Base-by-base conservation (phyloP, 2,797 vertebrate species). In the Hippoglossus hippoglossus region DNA sequence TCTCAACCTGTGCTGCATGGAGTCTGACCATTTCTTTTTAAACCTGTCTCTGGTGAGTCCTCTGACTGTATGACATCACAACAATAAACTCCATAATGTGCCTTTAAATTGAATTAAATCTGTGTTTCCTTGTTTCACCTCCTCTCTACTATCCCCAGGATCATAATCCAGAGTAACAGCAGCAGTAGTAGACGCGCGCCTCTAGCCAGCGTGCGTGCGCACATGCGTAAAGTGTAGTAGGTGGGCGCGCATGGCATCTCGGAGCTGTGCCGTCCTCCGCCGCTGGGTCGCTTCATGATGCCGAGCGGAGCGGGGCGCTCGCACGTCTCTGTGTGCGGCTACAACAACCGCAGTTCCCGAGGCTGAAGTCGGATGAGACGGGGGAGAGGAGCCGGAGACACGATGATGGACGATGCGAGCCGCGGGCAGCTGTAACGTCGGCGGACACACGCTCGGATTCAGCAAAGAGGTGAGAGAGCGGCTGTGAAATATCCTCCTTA, bases 311-410 rank as follows among this genome's bases (percentile, higher is more conserved):
- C 88, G 84, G 70, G 73, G 85, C 89, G 82, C 88, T 77, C 71
- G 75, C 73, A 58, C 83, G 52, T 84, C 34, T 66, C 71, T 67
- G 11, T 73, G 83, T 75, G 88, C 86, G 75, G 87, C 87, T 80
- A 11, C 87, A 83, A 84, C 91, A 83, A 84, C 92, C 87, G 92
- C 93, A 91, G 89, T 84, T 89, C 71, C 70, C 78, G 24, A 80
- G 66, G 66, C 34, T 60, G 82, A 77, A 86, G 88, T 75, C 92
- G 85, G 62, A 87, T 80, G 88, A 85, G 68, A 82, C 80, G 53
- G 67, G 76, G 79, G 84, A 75, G 81, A 77, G 81, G 73, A 69
- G 82, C 69, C 22, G 51, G 79, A 69, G 62, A 93, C 44, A 7
- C 18, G 44, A 49, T 49, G 84, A 93, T 83, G 93, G 91, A 78